Base-by-base conservation (phyloP, 2,888 invertebrate genomes). In the Cerceris ruficornis region DNA sequence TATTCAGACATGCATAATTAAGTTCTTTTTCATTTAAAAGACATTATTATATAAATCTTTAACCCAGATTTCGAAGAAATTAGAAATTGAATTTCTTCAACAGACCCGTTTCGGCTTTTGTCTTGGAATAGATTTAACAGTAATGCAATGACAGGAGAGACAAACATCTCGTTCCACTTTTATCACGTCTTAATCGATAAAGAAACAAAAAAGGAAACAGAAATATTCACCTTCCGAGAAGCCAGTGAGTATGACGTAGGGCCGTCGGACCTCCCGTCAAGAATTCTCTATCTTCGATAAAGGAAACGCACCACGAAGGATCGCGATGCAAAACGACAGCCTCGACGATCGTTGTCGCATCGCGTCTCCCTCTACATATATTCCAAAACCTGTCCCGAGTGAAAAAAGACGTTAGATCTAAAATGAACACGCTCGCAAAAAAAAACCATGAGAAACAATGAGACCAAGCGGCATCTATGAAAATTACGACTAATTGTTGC, bases 211-310 rank as follows among this genome's bases (percentile, higher is more conserved):
- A 74, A 77, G 60, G 66, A 64, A 58, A 58, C 43, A 69, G 60
- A 54, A 58, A 81, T 55, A 72, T 69, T 74, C 73, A 66, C 73
- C 64, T 85, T 85, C 85, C 80, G 72, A 80, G 85, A 85, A 85
- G 69, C 55, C 61, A 46, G 75, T 52, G 67, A 77, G 74, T 85
- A 83, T 83, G 85, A 85, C 82, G 66, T 77, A 72, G 80, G 79
- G 76, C 67, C 74, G 77, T 74, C 74, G 82, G 88, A 87, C 85
- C 87, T 87, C 88, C 87, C 86, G 87, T 88, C 86, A 88, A 83
- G 88, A 87, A 82, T 86, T 85, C 85, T 85, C 82, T 82, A 79
- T 80, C 71, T 75, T 76, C 81, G 79, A 83, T 85, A 80, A 86
- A 83, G 28, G 77, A 79, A 76, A 80, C 70, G 58, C 61, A 67